phyloP scores from a whole-genome alignment of 64 coral and sea anemone genomes.

The Stichodactyla helianthus region DNA sequence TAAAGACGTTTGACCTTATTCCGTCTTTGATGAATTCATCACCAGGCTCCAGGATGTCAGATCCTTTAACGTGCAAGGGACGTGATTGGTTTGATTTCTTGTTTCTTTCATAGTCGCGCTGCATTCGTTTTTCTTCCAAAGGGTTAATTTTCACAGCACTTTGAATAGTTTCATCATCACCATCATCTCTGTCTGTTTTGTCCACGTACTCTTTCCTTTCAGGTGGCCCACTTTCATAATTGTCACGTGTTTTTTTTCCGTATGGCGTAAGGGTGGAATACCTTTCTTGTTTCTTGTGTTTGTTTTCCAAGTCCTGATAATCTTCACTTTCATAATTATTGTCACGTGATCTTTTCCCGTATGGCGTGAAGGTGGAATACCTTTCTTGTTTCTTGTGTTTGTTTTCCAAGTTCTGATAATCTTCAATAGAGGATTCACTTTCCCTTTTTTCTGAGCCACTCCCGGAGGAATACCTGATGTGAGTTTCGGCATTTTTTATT shows the following conservation, averaged over 20 bases:
- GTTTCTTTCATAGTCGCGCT: not conserved
- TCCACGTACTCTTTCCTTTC: not conserved
- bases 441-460: not conserved
- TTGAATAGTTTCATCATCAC: not conserved
- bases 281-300: not conserved
- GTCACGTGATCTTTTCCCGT: not conserved
- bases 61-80: not conserved
- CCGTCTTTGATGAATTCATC: not conserved
- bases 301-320: not conserved
- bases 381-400: slow-evolving; percentile 1
- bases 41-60: not conserved
- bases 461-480: not conserved
- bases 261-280: slow-evolving; percentile 15
- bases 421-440: not conserved
- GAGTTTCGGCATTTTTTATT: not conserved
- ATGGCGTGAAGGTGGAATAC: slow-evolving; percentile 13
- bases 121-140: not conserved
- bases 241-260: not conserved
- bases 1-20: not conserved
- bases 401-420: not conserved
- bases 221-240: slow-evolving; percentile 51
- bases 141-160: not conserved
- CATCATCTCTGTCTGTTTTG: slow-evolving; percentile 13
- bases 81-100: not conserved
- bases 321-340: slow-evolving; percentile 10